These are phyloP conservation scores for Zele albiditarsus DNA, from an alignment of 2,888 invertebrate genomes.

Conservation along the genomic window DNA sequence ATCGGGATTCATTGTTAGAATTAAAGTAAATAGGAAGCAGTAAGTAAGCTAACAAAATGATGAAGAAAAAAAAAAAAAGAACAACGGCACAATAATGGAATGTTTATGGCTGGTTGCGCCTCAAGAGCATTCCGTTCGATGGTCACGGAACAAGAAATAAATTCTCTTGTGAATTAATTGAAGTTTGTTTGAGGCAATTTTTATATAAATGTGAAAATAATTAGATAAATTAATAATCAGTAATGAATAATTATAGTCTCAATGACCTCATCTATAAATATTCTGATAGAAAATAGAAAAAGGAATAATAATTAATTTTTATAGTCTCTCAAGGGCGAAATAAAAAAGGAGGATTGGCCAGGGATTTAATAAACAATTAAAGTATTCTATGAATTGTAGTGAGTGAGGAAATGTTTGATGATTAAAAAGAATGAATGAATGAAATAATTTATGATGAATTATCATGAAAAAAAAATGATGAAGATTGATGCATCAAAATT, in stretches of 20 bases:
- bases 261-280: not conserved
- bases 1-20: no score
- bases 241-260: not conserved
- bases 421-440: no score
- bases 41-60: not conserved
- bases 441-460: no score
- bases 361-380: no score
- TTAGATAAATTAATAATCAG: not conserved
- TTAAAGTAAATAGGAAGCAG: not conserved
- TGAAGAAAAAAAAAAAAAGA: constrained; percentile 3
- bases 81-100: constrained; percentile 14
- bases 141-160: constrained; percentile 17
- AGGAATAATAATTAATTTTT: no score
- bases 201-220: not conserved
- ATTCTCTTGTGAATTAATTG: not conserved
- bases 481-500: no score
- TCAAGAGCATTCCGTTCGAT: constrained; percentile 27
- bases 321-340: no score
- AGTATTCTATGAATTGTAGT: no score
- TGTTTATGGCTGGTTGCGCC: constrained; percentile 26
- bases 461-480: no score
- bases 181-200: not conserved
- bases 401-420: no score
- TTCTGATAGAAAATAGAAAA: no score
- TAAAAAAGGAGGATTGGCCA: no score